phyloP scores from a whole-genome alignment of 2,113 vertebrate genomes.

The Callorhinus ursinus region DNA sequence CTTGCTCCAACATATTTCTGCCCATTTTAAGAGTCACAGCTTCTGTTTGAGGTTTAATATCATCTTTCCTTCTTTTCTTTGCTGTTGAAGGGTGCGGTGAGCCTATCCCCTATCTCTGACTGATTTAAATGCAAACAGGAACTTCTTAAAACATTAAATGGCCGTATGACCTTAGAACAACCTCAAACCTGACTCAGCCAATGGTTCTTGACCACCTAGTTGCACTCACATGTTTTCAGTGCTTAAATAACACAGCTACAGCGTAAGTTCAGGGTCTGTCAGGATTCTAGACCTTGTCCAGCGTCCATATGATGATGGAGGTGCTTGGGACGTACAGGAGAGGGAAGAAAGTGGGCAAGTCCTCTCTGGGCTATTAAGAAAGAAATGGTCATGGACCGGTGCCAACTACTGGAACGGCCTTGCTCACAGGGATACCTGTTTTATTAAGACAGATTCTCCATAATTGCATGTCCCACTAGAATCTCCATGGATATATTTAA shows the following conservation, averaged over 20 bases:
- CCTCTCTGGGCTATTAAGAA: not conserved
- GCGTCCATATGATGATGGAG: not conserved
- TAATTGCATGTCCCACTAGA: not conserved
- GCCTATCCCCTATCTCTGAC: not conserved
- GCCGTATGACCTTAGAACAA: not conserved
- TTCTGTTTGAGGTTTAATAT: not conserved
- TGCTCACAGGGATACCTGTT: not conserved
- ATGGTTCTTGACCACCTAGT: not conserved
- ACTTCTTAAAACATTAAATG: not conserved
- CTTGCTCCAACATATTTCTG: not conserved
- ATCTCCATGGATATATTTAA: not conserved
- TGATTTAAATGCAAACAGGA: not conserved
- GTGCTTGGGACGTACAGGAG: not conserved
- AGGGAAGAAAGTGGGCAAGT: not conserved
- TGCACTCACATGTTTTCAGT: not conserved
- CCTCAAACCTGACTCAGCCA: not conserved
- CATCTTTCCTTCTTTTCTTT: not conserved
- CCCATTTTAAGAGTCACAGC: not conserved
- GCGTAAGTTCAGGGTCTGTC: not conserved
- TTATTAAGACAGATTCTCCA: not conserved
- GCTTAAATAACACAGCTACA: constrained; percentile 1
- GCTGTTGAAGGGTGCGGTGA: not conserved
- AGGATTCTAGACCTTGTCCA: not conserved
- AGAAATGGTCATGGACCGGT: not conserved
- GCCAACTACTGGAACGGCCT: not conserved